These are phyloP conservation scores for Palythoa grandiflora DNA, from an alignment of 92 coral and sea anemone genomes.

Conservation along the genomic window DNA sequence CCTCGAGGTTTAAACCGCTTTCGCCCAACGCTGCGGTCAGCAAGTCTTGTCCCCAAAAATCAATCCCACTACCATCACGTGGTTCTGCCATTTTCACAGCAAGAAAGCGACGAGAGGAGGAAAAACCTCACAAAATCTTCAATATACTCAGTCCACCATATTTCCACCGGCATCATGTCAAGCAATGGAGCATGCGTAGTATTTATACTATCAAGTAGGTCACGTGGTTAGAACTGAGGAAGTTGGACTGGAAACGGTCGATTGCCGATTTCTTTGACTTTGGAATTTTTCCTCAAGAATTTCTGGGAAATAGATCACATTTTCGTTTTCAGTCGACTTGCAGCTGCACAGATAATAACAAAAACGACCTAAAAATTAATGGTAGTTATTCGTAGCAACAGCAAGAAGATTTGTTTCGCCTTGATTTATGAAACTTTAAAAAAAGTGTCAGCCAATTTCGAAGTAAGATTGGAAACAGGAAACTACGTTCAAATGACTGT, in stretches of 20 bases:
- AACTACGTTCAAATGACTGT: no score
- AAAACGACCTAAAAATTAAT: no score
- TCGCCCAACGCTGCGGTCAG: constrained; percentile 45
- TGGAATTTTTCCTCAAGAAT: background rate
- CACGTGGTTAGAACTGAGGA: constrained; percentile 19
- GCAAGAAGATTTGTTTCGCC: no score
- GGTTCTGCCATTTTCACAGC: constrained; percentile 52
- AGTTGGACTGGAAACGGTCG: background rate
- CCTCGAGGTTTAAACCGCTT: constrained; percentile 48
- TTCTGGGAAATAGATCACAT: no score
- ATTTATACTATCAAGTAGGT: constrained; percentile 22
- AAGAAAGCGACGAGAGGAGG: constrained; percentile 27
- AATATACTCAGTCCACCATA: constrained; percentile 32
- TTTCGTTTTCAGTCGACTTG: no score
- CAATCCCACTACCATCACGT: constrained; percentile 36
- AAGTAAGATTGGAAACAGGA: no score
- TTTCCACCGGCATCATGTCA: constrained; percentile 45
- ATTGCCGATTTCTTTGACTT: background rate
- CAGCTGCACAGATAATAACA: no score
- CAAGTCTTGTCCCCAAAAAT: constrained; percentile 44
- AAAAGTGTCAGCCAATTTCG: no score
- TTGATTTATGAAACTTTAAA: no score
- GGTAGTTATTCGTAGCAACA: no score
- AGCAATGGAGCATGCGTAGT: constrained; percentile 35
- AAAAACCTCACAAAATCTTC: constrained; percentile 45